Percentiles rank a stretch among this genome's conserved stretches.
phyloP scores from a whole-genome alignment of 2,113 vertebrate genomes.

The Microtus pennsylvanicus region DNA sequence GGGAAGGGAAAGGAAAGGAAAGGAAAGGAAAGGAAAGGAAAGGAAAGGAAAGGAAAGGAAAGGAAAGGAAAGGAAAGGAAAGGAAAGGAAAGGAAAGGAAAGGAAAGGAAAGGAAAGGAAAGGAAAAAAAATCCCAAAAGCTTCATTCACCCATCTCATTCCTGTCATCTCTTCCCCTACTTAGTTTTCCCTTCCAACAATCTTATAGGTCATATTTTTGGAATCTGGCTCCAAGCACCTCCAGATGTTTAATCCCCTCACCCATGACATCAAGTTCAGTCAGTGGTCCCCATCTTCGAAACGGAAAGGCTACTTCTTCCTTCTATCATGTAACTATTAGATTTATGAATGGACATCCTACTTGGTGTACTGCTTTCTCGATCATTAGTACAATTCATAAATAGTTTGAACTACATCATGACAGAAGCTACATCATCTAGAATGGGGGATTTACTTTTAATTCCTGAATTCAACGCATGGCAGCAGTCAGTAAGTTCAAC shows the following conservation, averaged over 20 bases:
- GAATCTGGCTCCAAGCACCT: background rate
- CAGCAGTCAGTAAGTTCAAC: conserved; percentile 24
- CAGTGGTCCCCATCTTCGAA: conserved; percentile 8
- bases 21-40: no score
- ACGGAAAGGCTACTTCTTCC: background rate
- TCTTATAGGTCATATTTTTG: background rate
- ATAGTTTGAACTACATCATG: conserved; percentile 5
- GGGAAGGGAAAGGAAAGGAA: no score
- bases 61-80: background rate
- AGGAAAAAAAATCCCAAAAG: background rate
- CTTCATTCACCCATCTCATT: background rate
- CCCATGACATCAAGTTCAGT: conserved; percentile 9
- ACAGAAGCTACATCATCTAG: conserved; percentile 35
- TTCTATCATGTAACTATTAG: background rate
- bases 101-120: no score
- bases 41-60: background rate
- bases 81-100: background rate
- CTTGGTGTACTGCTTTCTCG: conserved; percentile 7
- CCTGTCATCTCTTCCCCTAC: conserved; percentile 25
- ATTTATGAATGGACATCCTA: conserved; percentile 15
- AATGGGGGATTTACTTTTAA: conserved; percentile 30
- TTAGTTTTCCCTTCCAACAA: conserved; percentile 33
- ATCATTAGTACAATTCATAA: conserved; percentile 8
- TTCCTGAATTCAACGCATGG: background rate
- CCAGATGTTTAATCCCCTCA: background rate